phyloP scores from a whole-genome alignment of 2,888 invertebrate species.

The Lasiommata megera region DNA sequence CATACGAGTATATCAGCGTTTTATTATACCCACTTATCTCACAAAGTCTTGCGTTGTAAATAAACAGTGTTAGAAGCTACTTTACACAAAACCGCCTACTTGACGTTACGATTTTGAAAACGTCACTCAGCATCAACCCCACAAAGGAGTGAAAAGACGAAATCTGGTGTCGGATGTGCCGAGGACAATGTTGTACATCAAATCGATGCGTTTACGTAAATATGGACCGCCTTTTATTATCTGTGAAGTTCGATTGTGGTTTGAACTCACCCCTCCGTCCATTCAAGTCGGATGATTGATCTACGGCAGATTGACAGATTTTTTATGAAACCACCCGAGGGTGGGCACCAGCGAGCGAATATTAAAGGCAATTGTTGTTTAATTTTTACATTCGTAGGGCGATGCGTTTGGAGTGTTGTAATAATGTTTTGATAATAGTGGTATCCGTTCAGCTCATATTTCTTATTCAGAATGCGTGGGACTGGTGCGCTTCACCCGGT shows the following conservation, averaged over 20 bases:
- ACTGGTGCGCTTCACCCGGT: constrained; percentile 41
- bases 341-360: constrained; percentile 70
- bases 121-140: constrained; percentile 57
- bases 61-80: neutral
- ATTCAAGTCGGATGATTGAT: constrained; percentile 78
- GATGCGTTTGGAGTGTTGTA: constrained; percentile 78
- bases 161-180: constrained; percentile 62
- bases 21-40: neutral
- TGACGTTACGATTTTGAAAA: constrained; percentile 53
- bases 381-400: constrained; percentile 78
- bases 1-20: too few species aligned
- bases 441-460: constrained; percentile 80
- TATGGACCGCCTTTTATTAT: constrained; percentile 75
- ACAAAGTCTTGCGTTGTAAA: neutral
- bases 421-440: constrained; percentile 81
- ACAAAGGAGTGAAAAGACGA: constrained; percentile 55
- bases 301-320: constrained; percentile 79
- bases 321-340: constrained; percentile 72
- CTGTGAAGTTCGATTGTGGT: constrained; percentile 71
- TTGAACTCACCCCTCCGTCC: constrained; percentile 64
- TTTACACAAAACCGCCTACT: constrained; percentile 47
- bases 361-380: constrained; percentile 82
- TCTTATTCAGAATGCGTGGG: constrained; percentile 80
- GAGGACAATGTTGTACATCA: constrained; percentile 71
- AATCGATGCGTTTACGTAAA: constrained; percentile 77